Evolutionary conservation across 2,888 invertebrate species (phyloP), one percentile per base, ranked within the genome.

Genomic region (Caenorhabditis uteleia): DNA sequence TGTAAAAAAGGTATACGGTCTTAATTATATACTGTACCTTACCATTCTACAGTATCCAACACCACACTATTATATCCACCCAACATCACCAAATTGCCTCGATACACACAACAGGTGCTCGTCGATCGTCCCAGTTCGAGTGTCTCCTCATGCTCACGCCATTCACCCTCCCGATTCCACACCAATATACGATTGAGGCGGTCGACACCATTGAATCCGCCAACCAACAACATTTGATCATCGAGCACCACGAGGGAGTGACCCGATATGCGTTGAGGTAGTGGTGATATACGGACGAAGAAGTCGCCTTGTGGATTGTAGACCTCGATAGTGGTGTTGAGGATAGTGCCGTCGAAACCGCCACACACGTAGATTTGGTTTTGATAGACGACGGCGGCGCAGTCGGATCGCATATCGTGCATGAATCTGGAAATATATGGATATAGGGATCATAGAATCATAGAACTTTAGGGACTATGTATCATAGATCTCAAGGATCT

Each of bases 361-460:
- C 64, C 64, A 23, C 34, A 34, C 7, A 64, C 49, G 23, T 42
- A 64, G 25, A 64, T 64, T 20, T 54, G 44, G 20, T 49, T 39
- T 5, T 45, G 33, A 21, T 40, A 57, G 7, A 64, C 64, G 10
- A 39, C 45, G 3, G 58, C 64, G 12, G 58, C 64, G 50, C 58
- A 53, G 23, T 64, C 64, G 2, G 64, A 64, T 18, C 64, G 44
- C 57, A 58, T 64, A 26, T 58, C 54, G 14, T 39, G 38, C 21
- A 64, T 55, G 18, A 8, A 16, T 42, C 64, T 64, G 31, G 18
- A 64, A 46, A 14, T 25, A 21, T 3, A 5, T 29, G n/a, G n/a
- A n/a, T n/a, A n/a, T n/a, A n/a, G n/a, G n/a, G 3, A 5, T 23
- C 25, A 18, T n/a, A n/a, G n/a, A n/a, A n/a, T n/a, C n/a, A n/a